A percentile compares a stretch with the other conserved stretches of the same genome.
phyloP scores from a whole-genome alignment of 2,113 vertebrate species.

The Brachypteracias leptosomus region DNA sequence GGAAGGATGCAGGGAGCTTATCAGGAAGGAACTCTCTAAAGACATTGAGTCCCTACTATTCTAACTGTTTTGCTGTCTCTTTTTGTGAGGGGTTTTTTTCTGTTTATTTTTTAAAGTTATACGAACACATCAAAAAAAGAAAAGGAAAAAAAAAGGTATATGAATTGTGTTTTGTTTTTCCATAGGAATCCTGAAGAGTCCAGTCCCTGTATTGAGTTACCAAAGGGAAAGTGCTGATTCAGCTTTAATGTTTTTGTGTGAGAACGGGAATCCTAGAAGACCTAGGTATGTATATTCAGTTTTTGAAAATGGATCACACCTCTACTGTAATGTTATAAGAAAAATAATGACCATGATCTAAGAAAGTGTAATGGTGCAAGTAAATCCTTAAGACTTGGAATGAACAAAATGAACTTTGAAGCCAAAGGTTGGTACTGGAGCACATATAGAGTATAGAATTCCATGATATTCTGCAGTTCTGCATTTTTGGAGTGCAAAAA shows the following conservation, averaged over 20 bases:
- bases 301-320: background rate
- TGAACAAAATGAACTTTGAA: background rate
- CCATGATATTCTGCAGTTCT: background rate
- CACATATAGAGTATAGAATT: background rate
- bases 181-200: constrained; percentile 67
- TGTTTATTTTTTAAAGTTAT: no score
- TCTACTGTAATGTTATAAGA: background rate
- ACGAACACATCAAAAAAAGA: no score
- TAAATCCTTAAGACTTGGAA: background rate
- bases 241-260: constrained; percentile 80
- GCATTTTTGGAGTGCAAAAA: background rate
- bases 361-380: background rate
- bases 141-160: no score
- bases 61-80: no score
- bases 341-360: background rate
- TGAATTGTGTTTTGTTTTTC: background rate
- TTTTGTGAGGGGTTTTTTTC: no score
- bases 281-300: constrained; percentile 72
- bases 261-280: constrained; percentile 74
- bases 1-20: no score
- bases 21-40: no score
- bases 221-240: constrained; percentile 62
- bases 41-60: no score
- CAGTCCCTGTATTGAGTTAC: constrained; percentile 79
- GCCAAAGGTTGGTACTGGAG: background rate